These are phyloP conservation scores for Orthochromis indermauri DNA, from an alignment of 2,113 vertebrate genomes.

Conservation along the genomic window DNA sequence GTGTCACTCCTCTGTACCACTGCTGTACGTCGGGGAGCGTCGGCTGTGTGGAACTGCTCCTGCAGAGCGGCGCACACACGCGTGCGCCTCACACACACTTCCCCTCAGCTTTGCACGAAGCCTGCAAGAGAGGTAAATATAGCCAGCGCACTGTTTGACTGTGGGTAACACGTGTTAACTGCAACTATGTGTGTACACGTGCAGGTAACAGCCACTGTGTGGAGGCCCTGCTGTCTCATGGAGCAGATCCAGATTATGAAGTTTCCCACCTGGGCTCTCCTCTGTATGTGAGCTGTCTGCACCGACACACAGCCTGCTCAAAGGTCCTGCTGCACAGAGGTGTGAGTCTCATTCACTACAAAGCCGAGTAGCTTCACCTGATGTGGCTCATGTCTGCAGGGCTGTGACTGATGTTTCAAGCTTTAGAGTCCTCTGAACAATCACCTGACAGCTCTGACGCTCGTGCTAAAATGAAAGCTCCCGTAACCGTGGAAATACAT, in stretches of 20 bases:
- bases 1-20: conserved; percentile 86
- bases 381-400: background rate
- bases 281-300: conserved; percentile 50
- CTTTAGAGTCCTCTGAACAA: background rate
- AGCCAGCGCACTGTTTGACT: background rate
- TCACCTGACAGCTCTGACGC: background rate
- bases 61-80: conserved; percentile 85
- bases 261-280: conserved; percentile 46
- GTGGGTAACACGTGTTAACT: background rate
- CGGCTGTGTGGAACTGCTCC: conserved; percentile 78
- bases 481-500: background rate
- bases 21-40: conserved; percentile 83
- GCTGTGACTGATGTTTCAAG: background rate
- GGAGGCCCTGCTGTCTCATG: conserved; percentile 43
- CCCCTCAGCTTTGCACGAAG: conserved; percentile 86
- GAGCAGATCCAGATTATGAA: conserved; percentile 43
- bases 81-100: conserved; percentile 79
- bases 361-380: background rate
- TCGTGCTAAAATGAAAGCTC: background rate
- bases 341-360: background rate
- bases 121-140: conserved; percentile 83
- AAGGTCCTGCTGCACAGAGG: conserved; percentile 44
- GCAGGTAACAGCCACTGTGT: conserved; percentile 53
- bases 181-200: background rate
- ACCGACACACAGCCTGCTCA: conserved; percentile 32